Conservation (phyloP, 2,888 invertebrate genomes). For the Leucania comma region DNA sequence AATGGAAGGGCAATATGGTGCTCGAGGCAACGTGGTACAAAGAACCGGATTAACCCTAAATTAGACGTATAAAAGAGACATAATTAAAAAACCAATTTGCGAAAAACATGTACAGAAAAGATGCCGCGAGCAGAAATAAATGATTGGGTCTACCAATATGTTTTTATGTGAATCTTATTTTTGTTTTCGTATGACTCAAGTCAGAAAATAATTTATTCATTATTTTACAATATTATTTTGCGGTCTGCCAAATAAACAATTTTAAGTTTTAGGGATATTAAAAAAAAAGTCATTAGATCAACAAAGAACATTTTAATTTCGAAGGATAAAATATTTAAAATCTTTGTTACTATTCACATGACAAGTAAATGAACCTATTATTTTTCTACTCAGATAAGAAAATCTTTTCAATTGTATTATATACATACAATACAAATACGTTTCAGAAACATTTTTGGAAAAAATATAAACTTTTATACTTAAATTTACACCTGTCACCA, state of each 20-base stretch:
- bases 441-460: neutral
- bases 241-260: too few relatives aligned
- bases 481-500: constrained; percentile 58
- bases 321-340: neutral
- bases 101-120: constrained; percentile 63
- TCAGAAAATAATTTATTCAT: constrained; percentile 26
- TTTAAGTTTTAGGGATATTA: too few relatives aligned
- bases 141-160: constrained; percentile 35
- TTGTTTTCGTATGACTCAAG: constrained; percentile 41
- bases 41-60: constrained; percentile 75
- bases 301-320: neutral
- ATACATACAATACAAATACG: too few relatives aligned
- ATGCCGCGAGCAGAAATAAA: constrained; percentile 63
- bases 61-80: constrained; percentile 78
- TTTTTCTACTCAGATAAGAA: neutral
- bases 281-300: neutral
- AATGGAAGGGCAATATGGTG: constrained; percentile 74
- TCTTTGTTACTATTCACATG: too few relatives aligned
- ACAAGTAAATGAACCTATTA: too few relatives aligned
- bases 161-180: constrained; percentile 36
- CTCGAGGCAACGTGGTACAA: constrained; percentile 70
- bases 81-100: constrained; percentile 86
- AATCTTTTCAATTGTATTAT: neutral
- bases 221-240: constrained; percentile 19
- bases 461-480: constrained; percentile 12